These are phyloP conservation scores for Gastrophryne carolinensis DNA, from an alignment of 2,797 vertebrate species.

Conservation along the genomic window DNA sequence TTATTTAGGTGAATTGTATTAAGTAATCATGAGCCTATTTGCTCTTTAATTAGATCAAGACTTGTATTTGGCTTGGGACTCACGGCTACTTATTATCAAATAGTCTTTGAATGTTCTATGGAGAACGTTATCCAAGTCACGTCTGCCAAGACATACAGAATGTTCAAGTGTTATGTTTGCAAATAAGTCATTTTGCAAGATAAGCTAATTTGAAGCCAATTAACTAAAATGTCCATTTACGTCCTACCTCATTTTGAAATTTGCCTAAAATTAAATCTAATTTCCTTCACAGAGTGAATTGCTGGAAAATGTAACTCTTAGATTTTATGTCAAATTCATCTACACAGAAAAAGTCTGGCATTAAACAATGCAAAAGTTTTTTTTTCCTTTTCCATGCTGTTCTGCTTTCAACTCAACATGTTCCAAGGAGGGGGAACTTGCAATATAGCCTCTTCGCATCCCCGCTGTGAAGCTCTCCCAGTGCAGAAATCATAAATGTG, in stretches of 20 bases:
- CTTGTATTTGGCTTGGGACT: neutral
- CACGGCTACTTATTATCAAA: neutral
- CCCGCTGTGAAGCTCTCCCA: neutral
- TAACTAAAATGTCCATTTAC: conserved; percentile 14
- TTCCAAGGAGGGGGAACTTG: neutral
- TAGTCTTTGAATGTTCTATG: neutral
- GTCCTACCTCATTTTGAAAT: conserved; percentile 1
- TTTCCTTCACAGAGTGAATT: neutral
- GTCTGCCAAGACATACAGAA: conserved; percentile 42
- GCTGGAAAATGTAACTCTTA: neutral
- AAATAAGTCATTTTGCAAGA: conserved; percentile 45
- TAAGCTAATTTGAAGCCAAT: conserved; percentile 28
- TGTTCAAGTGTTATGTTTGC: conserved; percentile 26
- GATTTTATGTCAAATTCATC: neutral
- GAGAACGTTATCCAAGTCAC: neutral
- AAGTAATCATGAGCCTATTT: neutral
- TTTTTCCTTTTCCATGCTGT: neutral
- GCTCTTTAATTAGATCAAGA: neutral
- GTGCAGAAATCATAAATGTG: conserved; percentile 4
- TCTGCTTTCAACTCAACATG: neutral
- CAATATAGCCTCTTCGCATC: neutral
- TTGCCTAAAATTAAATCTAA: neutral
- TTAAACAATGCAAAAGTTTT: neutral
- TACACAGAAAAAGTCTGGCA: neutral
- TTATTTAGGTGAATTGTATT: neutral